Conservation (phyloP, 2,888 invertebrate genomes). For the Hartigia nigra region DNA sequence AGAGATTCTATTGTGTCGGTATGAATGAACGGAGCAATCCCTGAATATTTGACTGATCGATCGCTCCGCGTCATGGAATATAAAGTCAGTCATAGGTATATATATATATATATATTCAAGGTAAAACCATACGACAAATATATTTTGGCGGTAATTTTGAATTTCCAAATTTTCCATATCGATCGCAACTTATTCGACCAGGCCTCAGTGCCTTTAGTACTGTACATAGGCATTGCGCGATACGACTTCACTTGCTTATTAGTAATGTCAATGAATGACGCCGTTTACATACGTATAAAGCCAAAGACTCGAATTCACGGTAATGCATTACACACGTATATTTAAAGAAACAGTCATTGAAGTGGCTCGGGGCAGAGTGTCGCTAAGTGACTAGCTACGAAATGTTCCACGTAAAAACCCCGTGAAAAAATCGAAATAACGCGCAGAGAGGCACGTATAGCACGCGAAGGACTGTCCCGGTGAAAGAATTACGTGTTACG, state of each 20-base stretch:
- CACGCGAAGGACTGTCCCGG: not conserved
- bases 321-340: not conserved
- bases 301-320: not conserved
- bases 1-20: slow-evolving; percentile 36
- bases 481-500: not conserved
- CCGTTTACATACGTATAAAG: not conserved
- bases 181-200: not conserved
- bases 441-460: not conserved
- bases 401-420: not conserved
- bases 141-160: not conserved
- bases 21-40: slow-evolving; percentile 46
- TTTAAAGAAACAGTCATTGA: not conserved
- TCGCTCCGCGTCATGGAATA: slow-evolving; percentile 22
- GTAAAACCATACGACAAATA: not conserved
- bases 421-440: not conserved
- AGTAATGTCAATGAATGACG: not conserved
- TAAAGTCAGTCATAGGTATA: not conserved
- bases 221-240: too few relatives aligned
- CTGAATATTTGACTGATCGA: slow-evolving; percentile 43
- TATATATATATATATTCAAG: not conserved
- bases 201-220: too few relatives aligned
- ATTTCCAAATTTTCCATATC: not conserved
- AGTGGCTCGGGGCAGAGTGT: not conserved
- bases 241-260: not conserved
- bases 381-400: not conserved